phyloP scores from a whole-genome alignment of 2,797 vertebrate genomes.

The Clarias fuscus region DNA sequence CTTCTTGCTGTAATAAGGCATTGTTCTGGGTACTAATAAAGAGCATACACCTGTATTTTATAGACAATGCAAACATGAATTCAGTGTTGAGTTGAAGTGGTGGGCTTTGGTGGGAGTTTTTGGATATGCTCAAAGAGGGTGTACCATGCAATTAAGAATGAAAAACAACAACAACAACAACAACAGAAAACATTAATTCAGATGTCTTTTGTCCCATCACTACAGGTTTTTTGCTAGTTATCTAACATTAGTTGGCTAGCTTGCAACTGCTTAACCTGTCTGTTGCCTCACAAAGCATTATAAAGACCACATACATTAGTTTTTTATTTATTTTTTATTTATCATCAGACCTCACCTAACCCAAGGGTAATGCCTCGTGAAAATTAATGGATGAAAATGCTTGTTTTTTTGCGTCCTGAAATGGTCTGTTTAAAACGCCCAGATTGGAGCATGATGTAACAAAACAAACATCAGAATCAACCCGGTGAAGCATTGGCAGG shows the following conservation, averaged over 20 bases:
- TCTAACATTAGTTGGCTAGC: neutral
- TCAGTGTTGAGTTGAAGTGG: too few relatives aligned
- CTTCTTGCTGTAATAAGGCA: neutral
- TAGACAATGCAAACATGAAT: neutral
- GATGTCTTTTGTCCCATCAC: neutral
- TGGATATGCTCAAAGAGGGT: neutral
- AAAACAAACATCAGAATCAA: neutral
- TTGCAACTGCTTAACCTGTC: neutral
- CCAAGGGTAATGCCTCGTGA: neutral
- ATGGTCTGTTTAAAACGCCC: neutral
- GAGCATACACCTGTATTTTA: neutral
- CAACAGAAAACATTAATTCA: neutral
- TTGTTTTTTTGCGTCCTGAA: neutral
- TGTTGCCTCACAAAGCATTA: neutral
- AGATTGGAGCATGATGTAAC: neutral
- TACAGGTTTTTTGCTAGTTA: neutral
- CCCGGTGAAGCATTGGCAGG: neutral
- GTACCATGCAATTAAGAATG: neutral
- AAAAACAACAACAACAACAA: neutral
- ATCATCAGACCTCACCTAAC: neutral
- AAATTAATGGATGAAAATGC: neutral
- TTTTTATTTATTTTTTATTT: too few relatives aligned
- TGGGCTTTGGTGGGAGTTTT: too few relatives aligned
- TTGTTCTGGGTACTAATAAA: slow-evolving; percentile 5
- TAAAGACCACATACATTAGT: neutral